Evolutionary conservation across 2,797 vertebrate genomes (phyloP), one percentile per base, ranked within the genome.

Genomic region (Sebastes wilsoni): DNA sequence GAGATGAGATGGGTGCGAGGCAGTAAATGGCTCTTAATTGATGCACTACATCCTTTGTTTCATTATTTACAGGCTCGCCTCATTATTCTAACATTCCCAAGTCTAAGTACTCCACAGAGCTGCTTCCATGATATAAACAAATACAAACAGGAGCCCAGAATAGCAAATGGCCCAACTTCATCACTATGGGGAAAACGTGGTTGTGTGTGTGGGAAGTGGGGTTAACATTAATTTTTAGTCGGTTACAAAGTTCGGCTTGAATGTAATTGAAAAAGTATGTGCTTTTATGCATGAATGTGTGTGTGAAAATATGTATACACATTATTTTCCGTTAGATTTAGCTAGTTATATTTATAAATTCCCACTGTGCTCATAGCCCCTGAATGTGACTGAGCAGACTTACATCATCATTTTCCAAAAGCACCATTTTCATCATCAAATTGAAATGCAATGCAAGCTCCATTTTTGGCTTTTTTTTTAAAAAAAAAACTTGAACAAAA

Each of bases 11-110:
- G 80, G 81, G 87, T 89, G 81, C 6, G 67, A 90, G 80, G 81
- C 81, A 76, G 82, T 89, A 95, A 94, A 95, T 93, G 85, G 71
- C 72, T 93, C 87, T 90, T 95, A 93, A 95, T 94, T 94, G 92
- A 95, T 90, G 93, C 84, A 23, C 83, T 59, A 84, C 89, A 92
- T 92, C 88, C 88, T 91, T 92, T 94, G 92, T 94, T 95, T 94
- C 89, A 94, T 95, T 93, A 94, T 94, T 94, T 94, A 95, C 88
- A 88, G 89, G 88, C 86, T 62, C 12, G 72, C 71, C 82, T 94
- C 89, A 90, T 94, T 95, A 93, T 85, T 87, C 80, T 46, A 79
- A 85, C 85, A 82, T 88, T 87, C 85, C 70, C 68, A 74, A 80
- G 75, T 82, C 83, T 54, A 70, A 91, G 86, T 74, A 80, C 83